These are phyloP conservation scores for Aelia acuminata DNA, from an alignment of 2,888 invertebrate genomes.

Conservation along the genomic window DNA sequence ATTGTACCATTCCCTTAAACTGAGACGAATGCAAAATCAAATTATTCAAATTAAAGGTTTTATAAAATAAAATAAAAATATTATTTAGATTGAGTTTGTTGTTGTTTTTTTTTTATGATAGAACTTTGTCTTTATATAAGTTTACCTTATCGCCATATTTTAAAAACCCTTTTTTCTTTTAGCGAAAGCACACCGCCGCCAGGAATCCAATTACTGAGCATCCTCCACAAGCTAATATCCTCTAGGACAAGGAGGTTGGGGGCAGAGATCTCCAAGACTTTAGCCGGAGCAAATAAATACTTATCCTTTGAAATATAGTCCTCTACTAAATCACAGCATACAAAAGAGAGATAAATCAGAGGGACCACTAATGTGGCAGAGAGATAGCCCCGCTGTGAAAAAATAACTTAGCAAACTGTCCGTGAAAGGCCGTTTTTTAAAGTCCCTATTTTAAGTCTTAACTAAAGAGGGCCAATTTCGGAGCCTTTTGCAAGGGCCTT, in stretches of 20 bases:
- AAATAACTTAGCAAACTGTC: conserved; percentile 35
- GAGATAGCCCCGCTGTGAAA: background rate
- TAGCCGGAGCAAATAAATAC: conserved; percentile 4
- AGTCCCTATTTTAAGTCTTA: conserved; percentile 46
- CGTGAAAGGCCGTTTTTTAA: conserved; percentile 24
- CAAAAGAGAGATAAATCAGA: conserved; percentile 18
- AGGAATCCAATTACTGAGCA: background rate
- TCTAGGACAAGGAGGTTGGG: background rate
- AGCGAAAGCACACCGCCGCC: background rate
- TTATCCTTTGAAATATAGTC: conserved; percentile 23
- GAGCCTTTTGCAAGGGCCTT: background rate
- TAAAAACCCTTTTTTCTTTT: background rate
- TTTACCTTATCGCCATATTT: background rate
- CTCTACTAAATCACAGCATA: background rate
- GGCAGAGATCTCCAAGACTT: background rate
- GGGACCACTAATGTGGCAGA: background rate
- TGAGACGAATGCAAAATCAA: no score
- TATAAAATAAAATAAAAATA: no score
- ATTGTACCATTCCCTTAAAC: no score
- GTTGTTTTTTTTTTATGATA: no score
- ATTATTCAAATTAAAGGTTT: no score
- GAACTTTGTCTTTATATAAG: no score
- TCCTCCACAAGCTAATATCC: background rate
- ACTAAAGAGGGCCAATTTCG: conserved; percentile 40
- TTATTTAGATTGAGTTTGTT: no score